Evolutionary conservation across 2,113 vertebrate species (phyloP).

Genomic region (Hemiscyllium ocellatum): DNA sequence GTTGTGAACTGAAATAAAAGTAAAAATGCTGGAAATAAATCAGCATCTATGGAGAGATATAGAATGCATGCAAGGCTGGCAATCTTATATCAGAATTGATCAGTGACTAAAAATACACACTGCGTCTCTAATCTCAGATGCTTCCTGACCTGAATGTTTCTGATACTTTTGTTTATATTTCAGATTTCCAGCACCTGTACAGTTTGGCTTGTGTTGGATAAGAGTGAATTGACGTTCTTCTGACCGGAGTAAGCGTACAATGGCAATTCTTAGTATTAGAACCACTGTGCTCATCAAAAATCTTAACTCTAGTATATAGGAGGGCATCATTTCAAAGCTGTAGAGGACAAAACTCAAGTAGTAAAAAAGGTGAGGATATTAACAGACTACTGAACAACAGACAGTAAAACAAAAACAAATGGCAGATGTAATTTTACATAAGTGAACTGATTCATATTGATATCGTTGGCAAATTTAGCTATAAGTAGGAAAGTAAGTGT

Average conservation of each 20-base stretch:
- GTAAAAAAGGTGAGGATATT: background rate
- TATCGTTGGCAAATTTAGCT: background rate
- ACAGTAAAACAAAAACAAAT: background rate
- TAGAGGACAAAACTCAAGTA: background rate
- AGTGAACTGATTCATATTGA: background rate
- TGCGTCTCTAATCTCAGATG: background rate
- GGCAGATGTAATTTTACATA: background rate
- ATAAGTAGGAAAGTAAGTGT: background rate
- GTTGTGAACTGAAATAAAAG: background rate
- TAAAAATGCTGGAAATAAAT: background rate
- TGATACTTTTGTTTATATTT: background rate
- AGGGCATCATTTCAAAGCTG: background rate
- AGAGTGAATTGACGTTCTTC: background rate
- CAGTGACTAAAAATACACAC: background rate
- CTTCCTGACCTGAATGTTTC: too few species aligned
- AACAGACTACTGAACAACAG: background rate
- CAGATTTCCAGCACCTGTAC: background rate
- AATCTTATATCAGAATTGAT: background rate
- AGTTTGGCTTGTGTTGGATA: background rate
- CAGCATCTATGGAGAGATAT: background rate
- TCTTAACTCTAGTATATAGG: background rate
- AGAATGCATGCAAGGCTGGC: background rate
- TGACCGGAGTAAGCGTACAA: background rate
- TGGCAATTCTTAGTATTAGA: too few species aligned
- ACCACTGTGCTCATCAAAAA: too few species aligned